Evolutionary conservation across 2,888 invertebrate species (phyloP).

Genomic region (Drosophila monieri): DNA sequence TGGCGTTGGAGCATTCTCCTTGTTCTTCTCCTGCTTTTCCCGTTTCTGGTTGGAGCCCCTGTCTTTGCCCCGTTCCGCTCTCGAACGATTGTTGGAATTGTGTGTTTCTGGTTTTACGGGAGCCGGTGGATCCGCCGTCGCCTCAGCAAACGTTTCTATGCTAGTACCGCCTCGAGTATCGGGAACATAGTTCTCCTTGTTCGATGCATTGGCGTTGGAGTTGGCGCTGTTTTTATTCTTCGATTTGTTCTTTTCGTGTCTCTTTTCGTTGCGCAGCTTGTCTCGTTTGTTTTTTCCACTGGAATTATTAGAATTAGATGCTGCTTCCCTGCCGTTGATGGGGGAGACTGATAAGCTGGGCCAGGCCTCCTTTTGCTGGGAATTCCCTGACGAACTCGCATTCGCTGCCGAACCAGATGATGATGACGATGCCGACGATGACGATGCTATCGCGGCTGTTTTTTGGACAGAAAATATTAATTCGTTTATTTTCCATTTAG

Average conservation of each 20-base stretch:
- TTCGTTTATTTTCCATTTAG: background rate
- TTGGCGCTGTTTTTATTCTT: slow-evolving; percentile 81
- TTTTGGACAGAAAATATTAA: slow-evolving; percentile 8
- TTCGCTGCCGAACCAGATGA: slow-evolving; percentile 52
- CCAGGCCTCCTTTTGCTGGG: slow-evolving; percentile 89
- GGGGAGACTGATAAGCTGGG: slow-evolving; percentile 88
- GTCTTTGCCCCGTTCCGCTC: slow-evolving; percentile 80
- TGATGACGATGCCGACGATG: slow-evolving; percentile 55
- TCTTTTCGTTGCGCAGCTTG: slow-evolving; percentile 84
- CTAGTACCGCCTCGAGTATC: slow-evolving; percentile 55
- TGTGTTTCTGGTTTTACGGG: slow-evolving; percentile 49
- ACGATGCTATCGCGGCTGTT: slow-evolving; percentile 58
- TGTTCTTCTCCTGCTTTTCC: slow-evolving; percentile 58
- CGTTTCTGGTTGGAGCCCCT: slow-evolving; percentile 80
- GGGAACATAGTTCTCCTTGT: slow-evolving; percentile 70
- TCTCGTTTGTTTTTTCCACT: slow-evolving; percentile 72
- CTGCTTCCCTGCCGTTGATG: slow-evolving; percentile 77
- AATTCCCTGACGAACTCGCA: slow-evolving; percentile 28
- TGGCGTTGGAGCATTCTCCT: slow-evolving; percentile 41
- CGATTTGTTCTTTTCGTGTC: slow-evolving; percentile 84
- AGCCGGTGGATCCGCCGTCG: slow-evolving; percentile 30
- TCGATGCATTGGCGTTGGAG: slow-evolving; percentile 56
- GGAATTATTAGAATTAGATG: slow-evolving; percentile 55
- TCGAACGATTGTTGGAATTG: slow-evolving; percentile 30
- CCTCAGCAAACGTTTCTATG: slow-evolving; percentile 31